Conservation (phyloP, 2,113 vertebrate species). For the Thryonomys swinderianus region DNA sequence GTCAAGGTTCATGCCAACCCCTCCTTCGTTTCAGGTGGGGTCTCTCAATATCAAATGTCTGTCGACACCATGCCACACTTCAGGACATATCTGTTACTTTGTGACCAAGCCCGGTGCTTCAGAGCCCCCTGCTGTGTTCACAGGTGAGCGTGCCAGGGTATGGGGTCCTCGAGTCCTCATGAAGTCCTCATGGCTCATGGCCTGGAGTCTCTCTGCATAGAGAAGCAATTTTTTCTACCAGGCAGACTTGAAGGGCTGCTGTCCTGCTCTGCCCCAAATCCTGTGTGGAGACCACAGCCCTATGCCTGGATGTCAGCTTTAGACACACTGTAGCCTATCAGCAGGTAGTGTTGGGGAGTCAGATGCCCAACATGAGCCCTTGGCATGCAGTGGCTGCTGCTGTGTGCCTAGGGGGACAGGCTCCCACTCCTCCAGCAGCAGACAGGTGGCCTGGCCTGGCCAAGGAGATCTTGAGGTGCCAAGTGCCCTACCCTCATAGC, state of each 20-base stretch:
- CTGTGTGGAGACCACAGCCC: background rate
- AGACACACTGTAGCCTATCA: background rate
- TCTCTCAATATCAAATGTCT: slow-evolving; percentile 95
- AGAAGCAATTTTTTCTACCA: background rate
- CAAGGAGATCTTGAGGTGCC: background rate
- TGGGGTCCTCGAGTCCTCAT: background rate
- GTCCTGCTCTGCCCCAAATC: background rate
- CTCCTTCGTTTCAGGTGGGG: slow-evolving; percentile 90
- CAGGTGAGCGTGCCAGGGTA: slow-evolving; percentile 87
- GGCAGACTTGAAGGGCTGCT: background rate
- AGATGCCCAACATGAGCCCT: background rate
- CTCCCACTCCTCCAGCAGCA: background rate
- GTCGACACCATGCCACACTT: slow-evolving; percentile 97
- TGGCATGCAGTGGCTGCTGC: background rate
- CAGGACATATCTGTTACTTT: slow-evolving; percentile 98
- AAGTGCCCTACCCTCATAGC: background rate
- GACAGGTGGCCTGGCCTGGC: background rate
- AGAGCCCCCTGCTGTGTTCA: slow-evolving; percentile 96
- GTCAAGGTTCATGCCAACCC: background rate
- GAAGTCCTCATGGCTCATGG: background rate
- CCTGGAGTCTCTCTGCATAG: background rate
- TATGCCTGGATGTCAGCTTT: background rate
- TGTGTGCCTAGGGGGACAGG: background rate
- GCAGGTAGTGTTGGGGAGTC: background rate
- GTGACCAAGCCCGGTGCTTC: slow-evolving; percentile 93